These are phyloP conservation scores for Micoletzkya japonica DNA, from an alignment of 2,888 invertebrate genomes.

Conservation along the genomic window DNA sequence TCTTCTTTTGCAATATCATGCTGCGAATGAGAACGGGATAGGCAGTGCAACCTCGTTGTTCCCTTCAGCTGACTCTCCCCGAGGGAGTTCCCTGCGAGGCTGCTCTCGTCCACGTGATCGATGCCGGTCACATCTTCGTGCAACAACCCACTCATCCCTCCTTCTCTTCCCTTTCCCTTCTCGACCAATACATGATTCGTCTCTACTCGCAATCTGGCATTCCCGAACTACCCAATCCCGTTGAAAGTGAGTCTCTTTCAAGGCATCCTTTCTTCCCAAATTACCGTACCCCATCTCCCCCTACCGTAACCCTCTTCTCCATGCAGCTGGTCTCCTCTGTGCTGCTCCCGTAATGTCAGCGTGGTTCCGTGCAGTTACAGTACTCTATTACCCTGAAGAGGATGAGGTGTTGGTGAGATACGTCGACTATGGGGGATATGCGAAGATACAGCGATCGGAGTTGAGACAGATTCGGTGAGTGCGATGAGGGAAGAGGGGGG, in stretches of 20 bases:
- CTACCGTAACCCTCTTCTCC: background rate
- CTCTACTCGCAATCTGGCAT: slow-evolving; percentile 79
- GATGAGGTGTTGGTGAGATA: slow-evolving; percentile 77
- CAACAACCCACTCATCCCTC: slow-evolving; percentile 85
- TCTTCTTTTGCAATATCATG: background rate
- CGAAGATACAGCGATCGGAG: slow-evolving; percentile 76
- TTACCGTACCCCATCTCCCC: background rate
- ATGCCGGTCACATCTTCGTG: slow-evolving; percentile 86
- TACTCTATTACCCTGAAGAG: slow-evolving; percentile 71
- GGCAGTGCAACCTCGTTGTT: background rate
- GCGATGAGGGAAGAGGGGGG: background rate
- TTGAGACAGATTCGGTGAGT: slow-evolving; percentile 80
- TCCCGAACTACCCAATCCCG: slow-evolving; percentile 79
- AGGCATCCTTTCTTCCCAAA: background rate
- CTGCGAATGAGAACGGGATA: background rate
- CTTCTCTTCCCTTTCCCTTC: slow-evolving; percentile 73
- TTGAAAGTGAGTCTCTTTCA: slow-evolving; percentile 74
- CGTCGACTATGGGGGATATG: slow-evolving; percentile 93
- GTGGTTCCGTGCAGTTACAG: slow-evolving; percentile 88
- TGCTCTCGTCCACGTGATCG: slow-evolving; percentile 81
- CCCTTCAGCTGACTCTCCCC: slow-evolving; percentile 79
- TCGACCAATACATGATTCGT: slow-evolving; percentile 40
- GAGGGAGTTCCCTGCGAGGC: slow-evolving; percentile 92
- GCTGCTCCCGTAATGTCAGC: slow-evolving; percentile 81
- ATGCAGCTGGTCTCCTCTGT: slow-evolving; percentile 81